Conservation (phyloP, 2,888 invertebrate genomes). For the Eucriotettix oculatus region DNA sequence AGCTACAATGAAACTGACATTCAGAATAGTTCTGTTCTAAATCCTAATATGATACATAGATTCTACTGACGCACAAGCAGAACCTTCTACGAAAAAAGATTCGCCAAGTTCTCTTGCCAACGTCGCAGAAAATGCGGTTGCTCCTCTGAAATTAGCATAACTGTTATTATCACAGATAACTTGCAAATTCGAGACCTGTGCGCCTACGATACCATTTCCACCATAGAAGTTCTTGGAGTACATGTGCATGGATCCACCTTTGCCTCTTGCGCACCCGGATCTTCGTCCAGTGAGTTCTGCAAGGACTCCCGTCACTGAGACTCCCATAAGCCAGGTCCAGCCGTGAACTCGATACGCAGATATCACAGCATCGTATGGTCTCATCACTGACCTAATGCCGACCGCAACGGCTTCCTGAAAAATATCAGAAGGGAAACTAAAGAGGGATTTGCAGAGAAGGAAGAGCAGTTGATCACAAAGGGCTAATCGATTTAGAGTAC, state of each 20-base stretch:
- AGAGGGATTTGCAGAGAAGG: too few species aligned
- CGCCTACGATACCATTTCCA: constrained; percentile 47
- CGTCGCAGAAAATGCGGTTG: too few species aligned
- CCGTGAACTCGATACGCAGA: constrained; percentile 97
- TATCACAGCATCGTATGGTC: constrained; percentile 73
- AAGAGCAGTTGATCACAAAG: too few species aligned
- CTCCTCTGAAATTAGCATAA: not conserved
- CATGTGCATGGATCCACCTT: constrained; percentile 49
- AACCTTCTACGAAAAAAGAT: too few species aligned
- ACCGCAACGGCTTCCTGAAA: constrained; percentile 37
- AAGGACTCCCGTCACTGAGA: constrained; percentile 31
- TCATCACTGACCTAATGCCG: constrained; percentile 44
- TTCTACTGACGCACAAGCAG: too few species aligned
- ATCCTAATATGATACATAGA: too few species aligned
- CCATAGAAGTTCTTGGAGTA: constrained; percentile 35
- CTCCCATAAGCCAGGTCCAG: constrained; percentile 81
- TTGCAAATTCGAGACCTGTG: constrained; percentile 27
- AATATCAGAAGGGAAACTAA: too few species aligned
- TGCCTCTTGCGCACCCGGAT: constrained; percentile 39
- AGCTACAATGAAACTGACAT: too few species aligned
- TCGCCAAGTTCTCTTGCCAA: too few species aligned
- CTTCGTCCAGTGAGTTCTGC: constrained; percentile 37
- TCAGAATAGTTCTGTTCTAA: too few species aligned
- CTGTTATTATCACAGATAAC: not conserved
- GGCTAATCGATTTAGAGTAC: too few species aligned